phyloP scores from a whole-genome alignment of 2,113 vertebrate species.

The Semnornis frantzii region DNA sequence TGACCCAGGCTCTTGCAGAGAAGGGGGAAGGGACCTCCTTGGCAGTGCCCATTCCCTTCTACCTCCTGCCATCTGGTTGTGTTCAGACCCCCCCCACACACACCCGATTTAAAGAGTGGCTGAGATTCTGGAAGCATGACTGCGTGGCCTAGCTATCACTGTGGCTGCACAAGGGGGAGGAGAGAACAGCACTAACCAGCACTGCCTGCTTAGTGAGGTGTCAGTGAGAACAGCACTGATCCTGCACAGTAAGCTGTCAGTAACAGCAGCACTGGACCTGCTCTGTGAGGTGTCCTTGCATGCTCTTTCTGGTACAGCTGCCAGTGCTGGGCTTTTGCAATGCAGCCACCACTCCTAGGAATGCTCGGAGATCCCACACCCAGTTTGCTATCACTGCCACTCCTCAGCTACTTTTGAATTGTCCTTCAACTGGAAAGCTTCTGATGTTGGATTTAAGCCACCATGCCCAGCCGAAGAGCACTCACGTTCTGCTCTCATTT shows the following conservation, averaged over 20 bases:
- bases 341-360: neutral
- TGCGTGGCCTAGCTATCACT: neutral
- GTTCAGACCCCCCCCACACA: fast-evolving
- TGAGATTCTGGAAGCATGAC: neutral
- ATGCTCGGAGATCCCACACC: neutral
- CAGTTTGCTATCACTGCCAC: neutral
- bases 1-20: neutral
- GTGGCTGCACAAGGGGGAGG: neutral
- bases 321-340: neutral
- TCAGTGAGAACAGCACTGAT: too few species aligned
- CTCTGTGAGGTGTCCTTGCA: neutral
- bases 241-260: too few species aligned
- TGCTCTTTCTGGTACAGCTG: neutral
- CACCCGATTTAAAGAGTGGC: neutral
- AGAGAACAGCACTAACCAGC: too few species aligned
- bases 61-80: neutral
- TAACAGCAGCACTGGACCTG: neutral
- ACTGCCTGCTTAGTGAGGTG: too few species aligned
- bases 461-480: neutral
- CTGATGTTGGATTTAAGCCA: neutral
- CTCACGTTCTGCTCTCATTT: neutral
- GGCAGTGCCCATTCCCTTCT: neutral
- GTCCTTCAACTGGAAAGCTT: neutral
- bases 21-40: neutral
- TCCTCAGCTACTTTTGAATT: neutral